Evolutionary conservation across 2,888 invertebrate genomes (phyloP), one percentile per base, ranked within the genome.

Genomic region (Fabriciana adippe): DNA sequence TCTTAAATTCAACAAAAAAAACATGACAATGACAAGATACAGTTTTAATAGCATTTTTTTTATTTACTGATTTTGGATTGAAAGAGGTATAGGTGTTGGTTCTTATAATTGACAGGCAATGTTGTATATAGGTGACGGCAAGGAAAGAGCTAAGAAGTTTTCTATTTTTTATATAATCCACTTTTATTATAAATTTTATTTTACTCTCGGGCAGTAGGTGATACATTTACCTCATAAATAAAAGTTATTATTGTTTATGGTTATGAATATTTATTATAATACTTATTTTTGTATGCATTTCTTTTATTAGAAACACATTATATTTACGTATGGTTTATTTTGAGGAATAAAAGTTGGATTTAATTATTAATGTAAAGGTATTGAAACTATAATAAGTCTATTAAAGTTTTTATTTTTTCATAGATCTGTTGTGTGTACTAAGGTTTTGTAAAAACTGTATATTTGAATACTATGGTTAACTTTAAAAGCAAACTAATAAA

Each of bases 401-500:
- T 50, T 64, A 47, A 45, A 60, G 3, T 47, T 67, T 62, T 61
- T 63, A 53, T 35, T 63, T 56, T 62, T 55, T 56, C 45, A 53
- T 53, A 63, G 53, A 67, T 67, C 67, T 67, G 65, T 59, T 59
- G 57, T 63, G 45, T 45, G 53, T 62, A 41, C 31, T 55, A 47
- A 64, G 35, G 51, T 61, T 67, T 57, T 67, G 63, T 63, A 67
- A 53, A 62, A 67, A 67, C 45, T 63, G 63, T 67, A 63, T 63
- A 63, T 64, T 57, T 59, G 59, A 59, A 67, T 63, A 53, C 62
- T 67, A 47, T 53, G 18, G 45, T 18, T 56, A 53, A 57, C 53
- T 47, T 53, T 67, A 53, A 56, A 56, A 67, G 62, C 15, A 31
- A 45, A 57, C 26, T 63, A 67, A 67, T 67, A 67, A 62, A 60